Base-by-base conservation (phyloP, 2,113 vertebrate species). In the Haliaeetus leucogaster region DNA sequence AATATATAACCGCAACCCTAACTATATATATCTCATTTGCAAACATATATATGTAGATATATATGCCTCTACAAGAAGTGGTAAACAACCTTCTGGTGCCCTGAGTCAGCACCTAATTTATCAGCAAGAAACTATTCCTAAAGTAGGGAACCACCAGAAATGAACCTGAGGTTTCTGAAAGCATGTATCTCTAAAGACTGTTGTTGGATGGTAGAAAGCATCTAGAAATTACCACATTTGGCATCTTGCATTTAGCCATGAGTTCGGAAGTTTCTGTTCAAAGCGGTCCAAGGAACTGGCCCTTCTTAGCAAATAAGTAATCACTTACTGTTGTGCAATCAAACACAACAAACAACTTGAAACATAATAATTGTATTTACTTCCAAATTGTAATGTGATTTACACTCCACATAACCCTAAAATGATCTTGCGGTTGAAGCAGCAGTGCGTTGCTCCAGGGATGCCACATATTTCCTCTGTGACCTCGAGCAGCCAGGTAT, bases 121-220 rank as follows among this genome's bases (percentile, higher is more conserved):
- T 86, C 90, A 91, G 45, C 47, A 68, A 67, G 52, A 94, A 76
- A 76, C 7, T 71, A 19, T 72, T 89, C 50, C 62, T 79, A 30
- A 20, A 81, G 19, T 50, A 86, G 14, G 21, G 58, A 93, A 62
- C 62, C 65, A 32, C 11, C 50, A 27, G 77, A 80, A 66, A 90
- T 11, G 9, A 85, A 76, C 48, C 22, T 56, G 70, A 82, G 62
- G 27, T 89, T 82, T 94, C 82, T 94, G 81, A 95, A 97, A 94
- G 9, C 23, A 52, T 56, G n/a, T 18, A 2, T 21, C 16, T 63
- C 50, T 80, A 53, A 81, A 88, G 62, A 38, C 50, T 66, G 22
- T 53, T 92, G 71, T 48, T 94, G 79, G 78, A 90, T 95, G 71
- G 78, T 88, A 62, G 9, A 48, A 88, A 71, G 11, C 38, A 52